phyloP scores from a whole-genome alignment of 2,888 invertebrate genomes.

The Pseudoips prasinana region DNA sequence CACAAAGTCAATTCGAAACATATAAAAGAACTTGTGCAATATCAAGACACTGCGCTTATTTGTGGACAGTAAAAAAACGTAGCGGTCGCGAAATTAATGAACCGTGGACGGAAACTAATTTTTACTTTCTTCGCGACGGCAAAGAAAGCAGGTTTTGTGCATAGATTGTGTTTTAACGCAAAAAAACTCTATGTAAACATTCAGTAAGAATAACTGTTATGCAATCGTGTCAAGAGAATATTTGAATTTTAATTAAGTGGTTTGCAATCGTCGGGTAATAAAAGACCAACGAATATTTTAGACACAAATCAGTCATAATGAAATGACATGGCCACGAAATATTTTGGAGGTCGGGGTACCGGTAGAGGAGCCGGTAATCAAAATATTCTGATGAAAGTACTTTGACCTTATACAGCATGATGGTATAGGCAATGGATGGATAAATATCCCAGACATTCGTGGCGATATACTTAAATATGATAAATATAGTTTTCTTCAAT shows the following conservation, averaged over 20 bases:
- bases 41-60: constrained; percentile 26
- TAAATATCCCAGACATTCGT: no score
- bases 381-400: no score
- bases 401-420: no score
- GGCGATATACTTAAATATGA: no score
- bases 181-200: neutral
- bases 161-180: constrained; percentile 10
- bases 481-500: no score
- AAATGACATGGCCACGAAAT: constrained; percentile 15
- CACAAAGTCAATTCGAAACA: constrained; percentile 28
- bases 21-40: constrained; percentile 40
- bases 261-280: no score
- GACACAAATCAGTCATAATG: constrained; percentile 5
- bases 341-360: constrained; percentile 13
- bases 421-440: no score
- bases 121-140: constrained; percentile 33
- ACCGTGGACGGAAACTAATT: constrained; percentile 48
- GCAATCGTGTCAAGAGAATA: no score
- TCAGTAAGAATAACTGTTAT: no score
- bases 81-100: constrained; percentile 47
- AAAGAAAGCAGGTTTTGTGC: constrained; percentile 27
- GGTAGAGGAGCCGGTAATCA: no score
- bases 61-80: constrained; percentile 24
- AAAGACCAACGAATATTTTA: constrained; percentile 4
- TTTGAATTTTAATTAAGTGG: no score